These are phyloP conservation scores for Hydra vulgaris DNA, from an alignment of 30 jellyfish, hydroid and myxozoan genomes.

Conservation along the genomic window DNA sequence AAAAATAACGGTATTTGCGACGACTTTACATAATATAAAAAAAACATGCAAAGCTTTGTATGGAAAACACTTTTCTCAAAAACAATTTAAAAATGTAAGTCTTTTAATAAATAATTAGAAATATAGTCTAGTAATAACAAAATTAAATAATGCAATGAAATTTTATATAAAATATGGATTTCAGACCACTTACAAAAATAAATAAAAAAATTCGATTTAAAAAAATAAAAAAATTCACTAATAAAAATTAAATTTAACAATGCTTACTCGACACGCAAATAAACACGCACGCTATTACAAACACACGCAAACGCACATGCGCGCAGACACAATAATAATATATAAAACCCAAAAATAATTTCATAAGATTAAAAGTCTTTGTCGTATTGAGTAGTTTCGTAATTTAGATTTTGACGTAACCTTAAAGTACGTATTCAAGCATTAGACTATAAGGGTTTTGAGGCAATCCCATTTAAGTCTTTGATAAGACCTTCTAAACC, in stretches of 20 bases:
- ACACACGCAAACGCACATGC: not conserved
- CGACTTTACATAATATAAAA: too few relatives aligned
- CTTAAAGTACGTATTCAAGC: too few relatives aligned
- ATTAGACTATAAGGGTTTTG: not conserved
- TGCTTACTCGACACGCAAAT: too few relatives aligned
- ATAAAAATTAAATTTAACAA: too few relatives aligned
- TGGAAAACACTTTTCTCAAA: too few relatives aligned
- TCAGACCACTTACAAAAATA: not conserved
- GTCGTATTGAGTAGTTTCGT: too few relatives aligned
- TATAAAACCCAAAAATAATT: not conserved
- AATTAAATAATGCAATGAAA: not conserved
- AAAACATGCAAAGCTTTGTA: too few relatives aligned
- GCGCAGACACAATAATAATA: not conserved
- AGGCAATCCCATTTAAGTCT: conserved; percentile 82
- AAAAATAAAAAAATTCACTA: not conserved
- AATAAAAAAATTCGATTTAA: not conserved
- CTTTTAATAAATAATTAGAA: not conserved
- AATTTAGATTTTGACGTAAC: too few relatives aligned
- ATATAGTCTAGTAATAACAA: not conserved
- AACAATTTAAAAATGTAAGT: too few relatives aligned
- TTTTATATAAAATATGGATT: not conserved
- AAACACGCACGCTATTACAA: not conserved
- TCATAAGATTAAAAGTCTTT: too few relatives aligned
- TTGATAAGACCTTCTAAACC: conserved; percentile 89
- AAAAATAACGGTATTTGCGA: too few relatives aligned